Percentiles rank a stretch among this genome's conserved stretches.
phyloP scores from a whole-genome alignment of 2,113 vertebrate genomes.

The Aspidoscelis tigris region DNA sequence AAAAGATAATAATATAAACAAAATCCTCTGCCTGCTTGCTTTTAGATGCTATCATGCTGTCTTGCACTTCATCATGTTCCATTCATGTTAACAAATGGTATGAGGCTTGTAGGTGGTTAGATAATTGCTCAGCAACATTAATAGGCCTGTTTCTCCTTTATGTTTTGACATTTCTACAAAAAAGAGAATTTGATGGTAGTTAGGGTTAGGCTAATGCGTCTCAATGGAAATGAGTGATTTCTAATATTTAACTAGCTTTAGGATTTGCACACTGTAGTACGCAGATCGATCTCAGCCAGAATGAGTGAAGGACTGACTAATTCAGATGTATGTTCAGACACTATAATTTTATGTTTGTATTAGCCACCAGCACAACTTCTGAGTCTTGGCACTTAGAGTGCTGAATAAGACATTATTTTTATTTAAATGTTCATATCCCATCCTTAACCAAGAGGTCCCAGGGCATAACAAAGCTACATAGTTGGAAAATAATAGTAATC shows the following conservation, averaged over 20 bases:
- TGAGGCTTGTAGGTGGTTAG: neutral
- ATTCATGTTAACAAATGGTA: neutral
- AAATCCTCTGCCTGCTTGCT: neutral
- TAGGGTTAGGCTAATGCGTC: neutral
- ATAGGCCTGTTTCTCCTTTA: neutral
- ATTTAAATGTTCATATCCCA: too few relatives aligned
- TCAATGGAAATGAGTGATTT: neutral
- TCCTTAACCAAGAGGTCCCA: too few relatives aligned
- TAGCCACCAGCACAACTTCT: too few relatives aligned
- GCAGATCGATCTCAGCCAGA: neutral
- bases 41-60: neutral
- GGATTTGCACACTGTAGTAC: neutral
- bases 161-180: neutral
- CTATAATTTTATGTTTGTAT: neutral
- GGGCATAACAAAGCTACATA: too few relatives aligned
- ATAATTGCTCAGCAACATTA: neutral
- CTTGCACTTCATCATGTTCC: neutral
- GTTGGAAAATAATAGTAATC: too few relatives aligned
- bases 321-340: neutral
- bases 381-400: too few relatives aligned
- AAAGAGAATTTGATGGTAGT: neutral
- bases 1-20: rapidly evolving
- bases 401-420: too few relatives aligned
- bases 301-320: neutral
- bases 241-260: conserved; percentile 5